phyloP scores from a whole-genome alignment of 2,113 vertebrate species.

The Myotis yumanensis region DNA sequence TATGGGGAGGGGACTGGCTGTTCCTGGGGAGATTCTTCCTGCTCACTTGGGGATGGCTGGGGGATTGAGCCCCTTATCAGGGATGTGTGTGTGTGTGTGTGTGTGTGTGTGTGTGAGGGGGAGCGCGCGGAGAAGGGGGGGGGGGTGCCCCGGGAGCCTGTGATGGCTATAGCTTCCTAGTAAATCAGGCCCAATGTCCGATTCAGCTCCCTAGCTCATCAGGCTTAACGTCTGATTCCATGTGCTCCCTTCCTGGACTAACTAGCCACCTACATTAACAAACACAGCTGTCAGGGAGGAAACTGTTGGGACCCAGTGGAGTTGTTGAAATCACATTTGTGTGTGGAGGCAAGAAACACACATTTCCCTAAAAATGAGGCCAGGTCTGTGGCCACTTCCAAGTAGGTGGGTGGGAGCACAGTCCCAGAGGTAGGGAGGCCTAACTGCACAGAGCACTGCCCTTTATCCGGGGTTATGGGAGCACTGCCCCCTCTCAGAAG shows the following conservation, averaged over 20 bases:
- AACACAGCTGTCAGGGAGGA: constrained; percentile 51
- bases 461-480: too few relatives aligned
- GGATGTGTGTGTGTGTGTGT: too few relatives aligned
- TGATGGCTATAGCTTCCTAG: not conserved
- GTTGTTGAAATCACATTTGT: constrained; percentile 64
- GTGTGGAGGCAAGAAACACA: not conserved
- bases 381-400: constrained; percentile 22
- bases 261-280: not conserved
- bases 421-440: not conserved
- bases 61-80: not conserved
- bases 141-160: too few relatives aligned
- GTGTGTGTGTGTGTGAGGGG: too few relatives aligned
- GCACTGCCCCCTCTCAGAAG: not conserved
- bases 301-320: constrained; percentile 55
- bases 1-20: not conserved
- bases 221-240: not conserved
- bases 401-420: not conserved
- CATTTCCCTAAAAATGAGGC: not conserved
- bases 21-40: not conserved
- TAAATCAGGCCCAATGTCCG: not conserved
- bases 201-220: not conserved
- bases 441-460: too few relatives aligned
- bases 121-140: too few relatives aligned
- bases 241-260: not conserved
- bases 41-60: not conserved